A percentile compares a stretch with the other conserved stretches of the same genome.
phyloP scores from a whole-genome alignment of 2,888 invertebrate genomes.

The Elgonia sp. region DNA sequence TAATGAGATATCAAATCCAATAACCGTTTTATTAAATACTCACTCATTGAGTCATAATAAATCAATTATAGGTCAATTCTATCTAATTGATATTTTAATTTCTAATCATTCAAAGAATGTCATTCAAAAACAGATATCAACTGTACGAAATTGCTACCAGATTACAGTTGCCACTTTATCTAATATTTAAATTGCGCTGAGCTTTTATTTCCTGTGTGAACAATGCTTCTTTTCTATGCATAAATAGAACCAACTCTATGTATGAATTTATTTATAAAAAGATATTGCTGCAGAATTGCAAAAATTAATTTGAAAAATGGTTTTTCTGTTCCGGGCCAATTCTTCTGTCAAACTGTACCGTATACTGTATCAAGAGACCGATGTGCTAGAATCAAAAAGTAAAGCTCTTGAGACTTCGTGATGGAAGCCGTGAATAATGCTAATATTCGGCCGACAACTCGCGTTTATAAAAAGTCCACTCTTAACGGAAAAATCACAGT shows the following conservation, averaged over 20 bases:
- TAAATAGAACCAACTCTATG: background rate
- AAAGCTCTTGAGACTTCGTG: slow-evolving; percentile 71
- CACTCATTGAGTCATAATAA: too few relatives aligned
- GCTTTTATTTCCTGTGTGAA: too few relatives aligned
- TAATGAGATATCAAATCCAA: too few relatives aligned
- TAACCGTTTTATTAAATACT: too few relatives aligned
- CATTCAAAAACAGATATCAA: slow-evolving; percentile 14
- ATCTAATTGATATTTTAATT: too few relatives aligned
- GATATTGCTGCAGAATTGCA: too few relatives aligned
- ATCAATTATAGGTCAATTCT: too few relatives aligned
- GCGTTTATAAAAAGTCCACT: slow-evolving; percentile 86
- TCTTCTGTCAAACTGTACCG: background rate
- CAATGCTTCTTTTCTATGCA: background rate
- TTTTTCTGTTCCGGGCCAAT: slow-evolving; percentile 39
- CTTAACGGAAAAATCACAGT: slow-evolving; percentile 91
- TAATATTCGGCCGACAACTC: slow-evolving; percentile 84
- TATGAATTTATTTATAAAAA: too few relatives aligned
- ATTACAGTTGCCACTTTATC: slow-evolving; percentile 40
- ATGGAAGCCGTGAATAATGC: slow-evolving; percentile 85
- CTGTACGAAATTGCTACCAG: slow-evolving; percentile 10
- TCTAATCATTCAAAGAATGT: slow-evolving; percentile 31
- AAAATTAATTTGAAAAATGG: background rate
- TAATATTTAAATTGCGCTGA: slow-evolving; percentile 18
- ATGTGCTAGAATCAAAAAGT: slow-evolving; percentile 54
- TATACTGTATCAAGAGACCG: slow-evolving; percentile 20